phyloP scores from a whole-genome alignment of 1,140 invertebrate species.

The Stenopsyche tienmushanensis region DNA sequence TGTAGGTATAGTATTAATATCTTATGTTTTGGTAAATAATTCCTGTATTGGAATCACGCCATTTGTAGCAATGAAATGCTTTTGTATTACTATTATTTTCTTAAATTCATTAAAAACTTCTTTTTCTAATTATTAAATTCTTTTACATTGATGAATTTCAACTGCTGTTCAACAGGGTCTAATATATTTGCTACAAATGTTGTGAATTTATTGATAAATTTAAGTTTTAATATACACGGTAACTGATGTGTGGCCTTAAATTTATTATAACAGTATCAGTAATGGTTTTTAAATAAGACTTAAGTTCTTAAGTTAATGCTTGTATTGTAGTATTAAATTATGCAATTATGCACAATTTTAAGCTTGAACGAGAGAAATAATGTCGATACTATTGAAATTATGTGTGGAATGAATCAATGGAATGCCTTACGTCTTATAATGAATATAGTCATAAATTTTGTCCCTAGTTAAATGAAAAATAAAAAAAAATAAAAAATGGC shows the following conservation, averaged over 20 bases:
- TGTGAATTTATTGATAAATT: not conserved
- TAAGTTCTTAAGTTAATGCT: too few species aligned
- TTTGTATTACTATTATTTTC: not conserved
- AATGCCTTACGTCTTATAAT: too few species aligned
- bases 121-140: not conserved
- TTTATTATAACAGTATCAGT: conserved; percentile 7
- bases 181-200: not conserved
- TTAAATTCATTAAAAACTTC: not conserved
- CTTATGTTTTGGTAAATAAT: not conserved
- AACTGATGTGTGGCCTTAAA: conserved; percentile 15
- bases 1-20: conserved; percentile 14
- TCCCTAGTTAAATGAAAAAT: too few species aligned
- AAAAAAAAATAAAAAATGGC: too few species aligned
- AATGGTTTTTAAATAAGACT: too few species aligned
- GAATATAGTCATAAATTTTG: too few species aligned
- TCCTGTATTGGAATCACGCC: not conserved
- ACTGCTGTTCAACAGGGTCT: conserved; percentile 1
- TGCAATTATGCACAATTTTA: too few species aligned
- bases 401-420: too few species aligned
- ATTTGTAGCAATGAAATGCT: not conserved
- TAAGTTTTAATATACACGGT: not conserved
- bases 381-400: too few species aligned
- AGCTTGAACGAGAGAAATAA: too few species aligned
- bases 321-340: too few species aligned
- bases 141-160: not conserved